A percentile compares a stretch with the other conserved stretches of the same genome.
Evolutionary conservation across 2,797 vertebrate species (phyloP).

Genomic region (Acropternis orthonyx): DNA sequence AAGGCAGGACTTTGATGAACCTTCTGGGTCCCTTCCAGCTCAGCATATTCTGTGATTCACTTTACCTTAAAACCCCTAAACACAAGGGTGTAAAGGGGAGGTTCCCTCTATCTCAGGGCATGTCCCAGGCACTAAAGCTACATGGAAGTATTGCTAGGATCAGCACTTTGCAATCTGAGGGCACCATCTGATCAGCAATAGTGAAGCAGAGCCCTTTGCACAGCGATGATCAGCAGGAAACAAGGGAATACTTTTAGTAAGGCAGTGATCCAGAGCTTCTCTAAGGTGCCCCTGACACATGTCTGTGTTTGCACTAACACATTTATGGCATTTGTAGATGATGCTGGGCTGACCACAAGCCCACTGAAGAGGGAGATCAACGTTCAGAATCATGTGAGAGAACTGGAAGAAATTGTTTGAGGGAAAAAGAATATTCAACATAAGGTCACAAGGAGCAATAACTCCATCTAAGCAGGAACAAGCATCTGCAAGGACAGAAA

Average conservation of each 20-base stretch:
- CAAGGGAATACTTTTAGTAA: neutral
- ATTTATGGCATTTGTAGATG: neutral
- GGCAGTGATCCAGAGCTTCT: neutral
- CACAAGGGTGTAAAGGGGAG: neutral
- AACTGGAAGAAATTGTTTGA: neutral
- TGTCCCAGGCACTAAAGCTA: neutral
- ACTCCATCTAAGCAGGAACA: neutral
- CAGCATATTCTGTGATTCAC: neutral
- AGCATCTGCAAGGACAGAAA: neutral
- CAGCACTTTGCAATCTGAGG: neutral
- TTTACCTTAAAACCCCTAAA: neutral
- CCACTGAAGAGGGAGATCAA: neutral
- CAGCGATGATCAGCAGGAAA: neutral
- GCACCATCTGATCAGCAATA: neutral
- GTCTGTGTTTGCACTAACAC: neutral
- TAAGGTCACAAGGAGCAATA: neutral
- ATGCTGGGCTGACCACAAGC: neutral
- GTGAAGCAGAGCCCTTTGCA: neutral
- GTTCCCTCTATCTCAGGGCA: neutral
- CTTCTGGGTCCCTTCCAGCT: neutral
- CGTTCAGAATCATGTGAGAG: neutral
- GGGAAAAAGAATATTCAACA: neutral
- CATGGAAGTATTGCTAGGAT: neutral
- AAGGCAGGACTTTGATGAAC: neutral
- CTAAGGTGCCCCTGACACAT: fast-evolving